A percentile compares a stretch with the other conserved stretches of the same genome.
Evolutionary conservation across 1,140 invertebrate genomes (phyloP).

Genomic region (Batillaria attramentaria): DNA sequence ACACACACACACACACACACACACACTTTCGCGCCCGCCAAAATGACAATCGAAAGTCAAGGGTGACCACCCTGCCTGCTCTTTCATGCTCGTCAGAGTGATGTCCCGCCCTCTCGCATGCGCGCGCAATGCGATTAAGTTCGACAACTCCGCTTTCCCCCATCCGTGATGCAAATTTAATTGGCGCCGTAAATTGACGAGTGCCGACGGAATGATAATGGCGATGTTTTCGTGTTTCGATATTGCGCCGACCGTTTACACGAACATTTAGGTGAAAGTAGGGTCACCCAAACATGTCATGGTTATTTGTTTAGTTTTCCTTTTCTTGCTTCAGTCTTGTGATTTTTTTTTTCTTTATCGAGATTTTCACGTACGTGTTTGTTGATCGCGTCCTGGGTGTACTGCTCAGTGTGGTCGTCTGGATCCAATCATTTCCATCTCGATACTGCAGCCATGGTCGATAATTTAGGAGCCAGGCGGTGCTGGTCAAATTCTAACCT

Average conservation of each 20-base stretch:
- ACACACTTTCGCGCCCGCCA: background rate
- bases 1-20: slow-evolving; percentile 11
- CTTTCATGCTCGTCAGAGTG: background rate
- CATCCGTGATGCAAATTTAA: slow-evolving; percentile 27
- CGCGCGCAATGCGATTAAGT: slow-evolving; percentile 27
- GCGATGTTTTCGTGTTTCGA: background rate
- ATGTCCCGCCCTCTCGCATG: slow-evolving; percentile 16
- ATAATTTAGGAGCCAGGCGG: too few relatives aligned
- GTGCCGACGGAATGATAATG: slow-evolving; percentile 22
- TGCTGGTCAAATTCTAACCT: too few relatives aligned
- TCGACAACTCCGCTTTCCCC: slow-evolving; percentile 1
- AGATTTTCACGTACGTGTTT: background rate
- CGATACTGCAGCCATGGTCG: too few relatives aligned
- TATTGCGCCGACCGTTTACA: too few relatives aligned
- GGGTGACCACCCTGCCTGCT: slow-evolving; percentile 15
- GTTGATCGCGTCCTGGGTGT: too few relatives aligned
- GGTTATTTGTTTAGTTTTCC: background rate
- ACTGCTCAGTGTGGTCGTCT: background rate
- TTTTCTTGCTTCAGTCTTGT: background rate
- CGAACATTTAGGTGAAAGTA: too few relatives aligned
- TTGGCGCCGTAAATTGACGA: slow-evolving; percentile 20
- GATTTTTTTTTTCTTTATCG: background rate
- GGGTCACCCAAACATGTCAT: too few relatives aligned
- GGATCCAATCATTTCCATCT: too few relatives aligned
- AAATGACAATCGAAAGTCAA: slow-evolving; percentile 11